A percentile compares a stretch with the other conserved stretches of the same genome.
phyloP scores from a whole-genome alignment of 1,140 invertebrate species.

The Zaprionus inermis region DNA sequence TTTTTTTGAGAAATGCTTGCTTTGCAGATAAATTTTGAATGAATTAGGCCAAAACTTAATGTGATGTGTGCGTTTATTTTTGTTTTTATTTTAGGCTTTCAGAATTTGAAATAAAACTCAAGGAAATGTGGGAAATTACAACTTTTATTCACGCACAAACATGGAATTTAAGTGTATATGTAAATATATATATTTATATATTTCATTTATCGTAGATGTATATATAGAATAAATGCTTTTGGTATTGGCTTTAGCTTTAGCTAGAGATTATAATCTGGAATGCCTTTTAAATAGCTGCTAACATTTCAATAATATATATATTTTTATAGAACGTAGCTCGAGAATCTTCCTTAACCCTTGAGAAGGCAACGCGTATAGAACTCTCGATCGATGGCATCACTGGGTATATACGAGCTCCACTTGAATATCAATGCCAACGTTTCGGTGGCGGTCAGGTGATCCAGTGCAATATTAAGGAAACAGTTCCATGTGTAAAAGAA shows the following conservation, averaged over 20 bases:
- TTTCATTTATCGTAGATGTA: constrained; percentile 38
- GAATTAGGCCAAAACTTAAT: constrained; percentile 61
- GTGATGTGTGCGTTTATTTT: constrained; percentile 57
- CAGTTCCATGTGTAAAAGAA: constrained; percentile 83
- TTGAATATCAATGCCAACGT: constrained; percentile 76
- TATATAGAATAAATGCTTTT: constrained; percentile 80
- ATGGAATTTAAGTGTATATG: constrained; percentile 33
- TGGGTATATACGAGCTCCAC: constrained; percentile 81
- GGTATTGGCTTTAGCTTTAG: constrained; percentile 69
- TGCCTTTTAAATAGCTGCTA: constrained; percentile 7
- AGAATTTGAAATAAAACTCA: constrained; percentile 54
- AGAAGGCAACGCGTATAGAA: constrained; percentile 78
- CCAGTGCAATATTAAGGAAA: constrained; percentile 74
- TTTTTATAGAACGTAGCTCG: constrained; percentile 29
- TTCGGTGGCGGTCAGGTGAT: constrained; percentile 68
- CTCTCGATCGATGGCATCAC: constrained; percentile 82
- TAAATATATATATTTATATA: constrained; percentile 41
- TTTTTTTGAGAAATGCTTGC: constrained; percentile 63
- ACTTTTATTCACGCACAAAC: constrained; percentile 39
- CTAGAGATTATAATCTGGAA: constrained; percentile 56
- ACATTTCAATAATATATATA: constrained; percentile 61
- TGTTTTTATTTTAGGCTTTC: constrained; percentile 30
- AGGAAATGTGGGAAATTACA: constrained; percentile 26
- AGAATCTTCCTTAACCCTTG: constrained; percentile 55
- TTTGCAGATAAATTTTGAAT: constrained; percentile 74